Conservation (phyloP, 2,113 vertebrate genomes). For the Azemiops feae region DNA sequence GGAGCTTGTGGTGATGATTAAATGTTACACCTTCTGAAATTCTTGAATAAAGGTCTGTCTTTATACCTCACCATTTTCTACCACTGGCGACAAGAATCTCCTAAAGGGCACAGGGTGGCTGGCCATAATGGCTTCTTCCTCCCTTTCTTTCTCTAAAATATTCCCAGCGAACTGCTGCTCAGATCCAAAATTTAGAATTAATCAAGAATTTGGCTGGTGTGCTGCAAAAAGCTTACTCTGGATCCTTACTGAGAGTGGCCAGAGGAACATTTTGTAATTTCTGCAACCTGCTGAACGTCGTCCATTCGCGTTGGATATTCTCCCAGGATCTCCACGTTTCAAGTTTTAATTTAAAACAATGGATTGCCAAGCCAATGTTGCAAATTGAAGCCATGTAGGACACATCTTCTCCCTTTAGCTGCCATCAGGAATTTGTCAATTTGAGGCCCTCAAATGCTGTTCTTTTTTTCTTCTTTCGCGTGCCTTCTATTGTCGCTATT, state of each 20-base stretch:
- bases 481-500: background rate
- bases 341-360: constrained; percentile 42
- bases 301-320: constrained; percentile 41
- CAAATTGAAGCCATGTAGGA: background rate
- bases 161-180: background rate
- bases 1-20: background rate
- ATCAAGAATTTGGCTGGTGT: background rate
- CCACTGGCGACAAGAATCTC: background rate
- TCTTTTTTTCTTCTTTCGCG: background rate
- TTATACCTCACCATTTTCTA: background rate
- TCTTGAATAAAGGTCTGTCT: background rate
- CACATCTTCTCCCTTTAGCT: background rate
- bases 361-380: constrained; percentile 13
- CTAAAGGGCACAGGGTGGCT: background rate
- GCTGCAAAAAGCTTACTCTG: background rate
- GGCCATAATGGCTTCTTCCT: background rate
- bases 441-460: background rate
- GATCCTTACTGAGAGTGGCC: constrained; percentile 40
- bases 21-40: background rate
- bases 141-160: constrained; percentile 19
- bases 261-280: background rate
- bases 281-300: constrained; percentile 21
- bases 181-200: background rate
- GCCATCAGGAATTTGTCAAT: constrained; percentile 5
- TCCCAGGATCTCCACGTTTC: constrained; percentile 46